Evolutionary conservation across 2,113 vertebrate species (phyloP).

Genomic region (Paralichthys olivaceus): DNA sequence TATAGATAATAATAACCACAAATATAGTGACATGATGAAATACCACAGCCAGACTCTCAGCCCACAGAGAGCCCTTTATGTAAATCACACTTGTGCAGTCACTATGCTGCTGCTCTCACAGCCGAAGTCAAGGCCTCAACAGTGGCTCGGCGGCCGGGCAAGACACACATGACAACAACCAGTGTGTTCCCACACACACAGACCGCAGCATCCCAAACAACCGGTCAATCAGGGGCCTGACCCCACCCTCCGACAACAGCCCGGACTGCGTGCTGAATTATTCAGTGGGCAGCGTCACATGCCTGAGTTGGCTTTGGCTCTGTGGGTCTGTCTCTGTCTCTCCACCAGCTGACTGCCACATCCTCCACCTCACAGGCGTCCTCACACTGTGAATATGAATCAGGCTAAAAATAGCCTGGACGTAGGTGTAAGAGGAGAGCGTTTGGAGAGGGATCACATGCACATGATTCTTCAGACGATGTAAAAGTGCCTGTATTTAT

Average conservation of each 20-base stretch:
- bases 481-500: neutral
- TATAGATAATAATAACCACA: neutral
- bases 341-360: constrained; percentile 56
- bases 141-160: neutral
- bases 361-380: constrained; percentile 18
- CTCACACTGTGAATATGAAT: constrained; percentile 43
- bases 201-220: constrained; percentile 31
- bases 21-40: neutral
- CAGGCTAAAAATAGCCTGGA: constrained; percentile 65
- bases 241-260: constrained; percentile 39
- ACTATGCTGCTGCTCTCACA: neutral
- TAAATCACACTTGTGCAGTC: neutral
- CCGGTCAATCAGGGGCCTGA: constrained; percentile 28
- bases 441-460: constrained; percentile 21
- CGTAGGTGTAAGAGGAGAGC: constrained; percentile 29
- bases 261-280: constrained; percentile 65
- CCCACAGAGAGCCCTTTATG: neutral
- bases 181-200: constrained; percentile 25
- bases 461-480: constrained; percentile 6
- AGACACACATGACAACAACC: neutral
- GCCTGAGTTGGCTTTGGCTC: constrained; percentile 58
- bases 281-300: constrained; percentile 57
- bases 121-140: neutral
- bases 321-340: constrained; percentile 33
- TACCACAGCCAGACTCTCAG: neutral